Evolutionary conservation across 2,888 invertebrate genomes (phyloP).

Genomic region (Nycteola revayana): DNA sequence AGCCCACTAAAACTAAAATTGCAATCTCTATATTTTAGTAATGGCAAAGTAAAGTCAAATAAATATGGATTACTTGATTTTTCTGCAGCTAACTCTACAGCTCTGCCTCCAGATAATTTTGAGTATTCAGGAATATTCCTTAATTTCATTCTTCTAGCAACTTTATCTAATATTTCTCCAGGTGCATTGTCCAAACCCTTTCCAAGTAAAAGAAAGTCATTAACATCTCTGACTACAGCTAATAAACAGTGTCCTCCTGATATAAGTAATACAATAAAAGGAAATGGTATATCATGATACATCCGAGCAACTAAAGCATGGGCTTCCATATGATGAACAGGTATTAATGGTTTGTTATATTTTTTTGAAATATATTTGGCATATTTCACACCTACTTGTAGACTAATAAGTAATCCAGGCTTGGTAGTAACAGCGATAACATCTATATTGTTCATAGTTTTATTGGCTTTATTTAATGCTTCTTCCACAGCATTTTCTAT

Average conservation of each 20-base stretch:
- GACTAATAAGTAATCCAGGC: slow-evolving; percentile 91
- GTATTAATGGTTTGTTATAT: slow-evolving; percentile 91
- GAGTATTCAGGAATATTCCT: slow-evolving; percentile 88
- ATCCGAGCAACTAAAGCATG: slow-evolving; percentile 96
- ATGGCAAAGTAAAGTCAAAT: slow-evolving; percentile 85
- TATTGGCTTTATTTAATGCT: slow-evolving; percentile 83
- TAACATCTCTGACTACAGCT: slow-evolving; percentile 86
- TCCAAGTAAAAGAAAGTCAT: slow-evolving; percentile 91
- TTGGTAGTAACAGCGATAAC: slow-evolving; percentile 95
- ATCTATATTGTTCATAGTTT: slow-evolving; percentile 86
- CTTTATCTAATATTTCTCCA: slow-evolving; percentile 97
- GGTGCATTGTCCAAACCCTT: slow-evolving; percentile 92
- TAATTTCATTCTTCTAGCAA: slow-evolving; percentile 91
- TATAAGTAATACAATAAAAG: slow-evolving; percentile 93
- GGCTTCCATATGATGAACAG: slow-evolving; percentile 99
- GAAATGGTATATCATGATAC: slow-evolving; percentile 87
- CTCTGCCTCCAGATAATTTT: slow-evolving; percentile 90
- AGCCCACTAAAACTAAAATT: slow-evolving; percentile 96
- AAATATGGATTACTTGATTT: slow-evolving; percentile 83
- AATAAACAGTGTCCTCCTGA: slow-evolving; percentile 97
- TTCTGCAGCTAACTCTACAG: slow-evolving; percentile 91
- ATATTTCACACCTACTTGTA: slow-evolving; percentile 91
- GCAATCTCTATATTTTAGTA: slow-evolving; percentile 87
- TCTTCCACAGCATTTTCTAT: slow-evolving; percentile 88
- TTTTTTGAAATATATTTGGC: slow-evolving; percentile 87